Base-by-base conservation (phyloP, 30 jellyfish, hydroid and myxozoan genomes). In the Clytia hemisphaerica region DNA sequence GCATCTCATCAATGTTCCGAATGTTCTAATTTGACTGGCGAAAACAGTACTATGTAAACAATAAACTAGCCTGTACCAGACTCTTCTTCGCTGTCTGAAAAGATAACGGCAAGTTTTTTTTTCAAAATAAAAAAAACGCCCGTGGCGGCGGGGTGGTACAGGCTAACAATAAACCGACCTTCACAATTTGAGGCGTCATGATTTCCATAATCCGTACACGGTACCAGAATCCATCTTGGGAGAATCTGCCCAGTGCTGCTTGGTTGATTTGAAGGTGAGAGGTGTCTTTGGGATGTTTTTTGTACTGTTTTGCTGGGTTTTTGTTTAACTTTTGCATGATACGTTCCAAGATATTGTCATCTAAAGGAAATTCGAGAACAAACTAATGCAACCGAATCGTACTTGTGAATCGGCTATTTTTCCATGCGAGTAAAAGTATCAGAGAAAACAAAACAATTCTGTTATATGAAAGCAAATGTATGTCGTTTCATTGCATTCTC, bases 211-310 rank as follows among this genome's bases (percentile, higher is more conserved):
- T 72, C 4, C 53, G 6, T 2, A 77, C 83, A 26, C 98, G 74
- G 48, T 88, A 88, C 94, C 94, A 80, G 25, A 48, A 46, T 16
- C 58, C 53, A 54, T 88, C 98, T 37, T 57, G 84, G 0, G 88
- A 37, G 58, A 80, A 88, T 59, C 65, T 89, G 7, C 93, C 95
- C 34, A 76, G 92, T 40, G 93, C 69, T 2, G 93, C 89, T 64
- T 85, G 94, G 57, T 71, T 55, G 16, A 37, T 37, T 4, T 5
- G 3, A 40, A 85, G 67, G 33, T 42, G 69, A 24, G 26, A 37
- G 0, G 94, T 76, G 35, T 30, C 58, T 37, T 57, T 75, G 10
- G 93, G 83, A 42, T 44, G 72, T 2, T 9, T 24, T n/a, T 67
- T 34, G 1, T 54, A 65, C 33, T 61, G 44, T 19, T 78, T 58